Percentiles rank a stretch among this genome's conserved stretches.
These are phyloP conservation scores for Phytoseiulus persimilis DNA, from an alignment of 2,888 invertebrate genomes.

Conservation along the genomic window DNA sequence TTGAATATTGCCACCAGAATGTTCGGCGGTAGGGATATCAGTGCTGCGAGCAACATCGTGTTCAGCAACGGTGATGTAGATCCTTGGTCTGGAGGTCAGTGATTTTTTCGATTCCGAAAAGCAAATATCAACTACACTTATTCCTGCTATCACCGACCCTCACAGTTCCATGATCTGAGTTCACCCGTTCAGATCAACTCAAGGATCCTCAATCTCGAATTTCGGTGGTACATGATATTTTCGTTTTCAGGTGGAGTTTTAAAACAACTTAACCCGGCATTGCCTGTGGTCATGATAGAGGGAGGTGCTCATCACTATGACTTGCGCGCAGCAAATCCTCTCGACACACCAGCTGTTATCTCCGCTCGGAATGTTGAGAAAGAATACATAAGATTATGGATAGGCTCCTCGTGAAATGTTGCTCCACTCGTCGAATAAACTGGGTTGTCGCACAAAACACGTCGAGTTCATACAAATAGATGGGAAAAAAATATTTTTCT, in stretches of 20 bases:
- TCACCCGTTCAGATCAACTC: not conserved
- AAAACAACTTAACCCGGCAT: not conserved
- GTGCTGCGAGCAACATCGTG: constrained; percentile 49
- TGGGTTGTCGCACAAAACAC: too few relatives aligned
- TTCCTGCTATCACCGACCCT: too few relatives aligned
- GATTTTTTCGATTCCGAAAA: not conserved
- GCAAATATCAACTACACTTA: too few relatives aligned
- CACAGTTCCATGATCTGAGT: too few relatives aligned
- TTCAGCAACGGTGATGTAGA: constrained; percentile 50
- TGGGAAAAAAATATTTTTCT: too few relatives aligned
- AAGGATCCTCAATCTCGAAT: not conserved
- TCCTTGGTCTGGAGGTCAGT: constrained; percentile 44
- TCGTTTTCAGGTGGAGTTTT: not conserved
- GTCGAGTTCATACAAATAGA: too few relatives aligned
- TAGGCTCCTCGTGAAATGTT: not conserved
- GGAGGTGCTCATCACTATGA: constrained; percentile 49
- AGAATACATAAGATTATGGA: constrained; percentile 42
- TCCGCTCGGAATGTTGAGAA: constrained; percentile 43
- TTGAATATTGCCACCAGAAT: constrained; percentile 47
- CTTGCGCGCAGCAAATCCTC: constrained; percentile 47
- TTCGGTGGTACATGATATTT: too few relatives aligned
- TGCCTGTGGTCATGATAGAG: constrained; percentile 41
- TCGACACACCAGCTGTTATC: constrained; percentile 47
- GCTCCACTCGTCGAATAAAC: too few relatives aligned
- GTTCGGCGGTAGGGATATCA: constrained; percentile 43